A percentile compares a stretch with the other conserved stretches of the same genome.
Evolutionary conservation across 2,888 invertebrate species (phyloP).

Genomic region (Melitaea athalia): DNA sequence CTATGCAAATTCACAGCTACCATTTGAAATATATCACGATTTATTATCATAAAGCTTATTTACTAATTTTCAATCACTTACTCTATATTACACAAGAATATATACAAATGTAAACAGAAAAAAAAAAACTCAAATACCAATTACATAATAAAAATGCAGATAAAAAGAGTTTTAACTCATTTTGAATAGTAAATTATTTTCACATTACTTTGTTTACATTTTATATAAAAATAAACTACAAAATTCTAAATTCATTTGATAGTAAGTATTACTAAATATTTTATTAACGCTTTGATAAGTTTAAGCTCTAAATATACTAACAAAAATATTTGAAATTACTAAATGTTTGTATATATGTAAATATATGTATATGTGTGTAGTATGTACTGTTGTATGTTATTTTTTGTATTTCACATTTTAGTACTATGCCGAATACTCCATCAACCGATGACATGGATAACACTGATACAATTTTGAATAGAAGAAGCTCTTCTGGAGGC

Average conservation of each 20-base stretch:
- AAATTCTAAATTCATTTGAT: neutral
- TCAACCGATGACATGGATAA: constrained; percentile 85
- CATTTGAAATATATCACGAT: constrained; percentile 10
- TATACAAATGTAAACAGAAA: neutral
- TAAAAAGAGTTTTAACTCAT: too few relatives aligned
- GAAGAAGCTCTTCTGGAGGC: constrained; percentile 91
- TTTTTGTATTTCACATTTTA: constrained; percentile 44
- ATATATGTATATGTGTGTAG: neutral
- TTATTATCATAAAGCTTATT: constrained; percentile 11
- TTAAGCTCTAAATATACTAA: neutral
- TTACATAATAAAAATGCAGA: too few relatives aligned
- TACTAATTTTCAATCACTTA: constrained; percentile 12
- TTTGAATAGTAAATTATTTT: neutral
- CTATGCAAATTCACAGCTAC: constrained; percentile 12
- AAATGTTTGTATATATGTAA: neutral
- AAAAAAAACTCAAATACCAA: neutral
- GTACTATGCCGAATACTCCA: constrained; percentile 87
- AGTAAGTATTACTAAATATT: neutral
- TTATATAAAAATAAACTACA: neutral
- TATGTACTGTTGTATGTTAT: neutral
- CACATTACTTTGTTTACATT: neutral
- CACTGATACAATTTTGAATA: constrained; percentile 79
- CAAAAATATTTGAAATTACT: neutral
- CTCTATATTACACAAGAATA: neutral
- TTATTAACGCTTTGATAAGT: constrained; percentile 21